Base-by-base conservation (phyloP, 1,140 invertebrate genomes). In the Drosophila ohnishii region DNA sequence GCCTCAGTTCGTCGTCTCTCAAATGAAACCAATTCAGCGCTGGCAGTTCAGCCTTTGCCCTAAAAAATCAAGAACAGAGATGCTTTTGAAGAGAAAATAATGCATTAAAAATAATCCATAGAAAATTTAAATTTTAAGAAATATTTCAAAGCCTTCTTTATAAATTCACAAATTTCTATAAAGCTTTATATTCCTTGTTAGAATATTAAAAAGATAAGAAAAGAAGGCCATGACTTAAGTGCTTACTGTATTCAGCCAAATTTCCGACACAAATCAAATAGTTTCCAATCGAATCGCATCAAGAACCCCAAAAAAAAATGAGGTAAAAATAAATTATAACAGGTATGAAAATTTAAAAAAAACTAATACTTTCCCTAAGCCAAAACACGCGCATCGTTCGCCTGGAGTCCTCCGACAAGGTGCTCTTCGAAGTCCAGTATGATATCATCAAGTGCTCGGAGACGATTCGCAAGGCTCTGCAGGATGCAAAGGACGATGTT, bases 391-490 rank as follows among this genome's bases (percentile, higher is more conserved):
- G 96, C 19, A 96, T 95, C 70, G 98, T 98, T 58, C 83, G 76
- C 0, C 92, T 98, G 37, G 97, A 99, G 92, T 99, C 97, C 73
- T 97, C 97, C 1, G 99, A 99, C 93, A 96, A 96, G 32, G 98
- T 99, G 92, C 95, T 97, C 5, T 99, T 99, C 90, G 96, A 98
- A 66, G 97, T 99, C 0, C 98, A 99, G 91, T 96, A 99, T 0
- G 97, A 99, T 90, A 98, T 99, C 64, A 98, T 98, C 16, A 98
- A 98, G 93, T 98, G 97, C 87, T 99, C 98, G 0, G 97, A 98
- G 1, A 99, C 98, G 0, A 99, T 99, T 53, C 99, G 99, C 93
- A 99, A 98, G 1, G 99, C 99, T 97, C 93, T 99, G 73, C 98
- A 99, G 94, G 97, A 98, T 94, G 97, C 99, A 95, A 97, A 98